Conservation (phyloP, 2,113 vertebrate species). For the Lepus europaeus region DNA sequence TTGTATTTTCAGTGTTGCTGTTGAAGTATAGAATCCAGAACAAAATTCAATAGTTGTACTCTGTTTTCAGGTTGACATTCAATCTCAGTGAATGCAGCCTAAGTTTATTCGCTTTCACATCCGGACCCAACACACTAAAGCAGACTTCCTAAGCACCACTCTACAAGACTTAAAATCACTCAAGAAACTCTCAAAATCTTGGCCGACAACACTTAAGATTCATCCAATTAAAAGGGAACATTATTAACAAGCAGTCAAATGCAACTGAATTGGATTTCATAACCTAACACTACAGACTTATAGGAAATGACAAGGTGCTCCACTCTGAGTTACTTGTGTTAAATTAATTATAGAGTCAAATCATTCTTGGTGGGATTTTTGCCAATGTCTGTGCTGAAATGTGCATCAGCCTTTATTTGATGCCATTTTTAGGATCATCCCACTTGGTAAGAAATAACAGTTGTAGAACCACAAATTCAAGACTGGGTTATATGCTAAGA, state of each 20-base stretch:
- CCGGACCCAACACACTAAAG: not conserved
- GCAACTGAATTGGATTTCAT: conserved; percentile 5
- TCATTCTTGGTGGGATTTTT: not conserved
- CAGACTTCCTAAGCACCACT: conserved; percentile 59
- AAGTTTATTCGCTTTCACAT: not conserved
- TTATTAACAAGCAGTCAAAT: conserved; percentile 35
- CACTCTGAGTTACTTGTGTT: not conserved
- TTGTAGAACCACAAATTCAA: not conserved
- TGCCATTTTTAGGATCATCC: not conserved
- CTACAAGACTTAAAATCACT: conserved; percentile 61
- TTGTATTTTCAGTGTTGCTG: not conserved
- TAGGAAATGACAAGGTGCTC: not conserved
- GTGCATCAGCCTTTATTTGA: not conserved
- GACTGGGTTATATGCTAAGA: not conserved
- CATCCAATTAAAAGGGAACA: not conserved
- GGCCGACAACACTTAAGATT: conserved; percentile 58
- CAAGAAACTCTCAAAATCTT: conserved; percentile 50
- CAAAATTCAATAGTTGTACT: not conserved
- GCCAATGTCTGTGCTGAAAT: conserved; percentile 2
- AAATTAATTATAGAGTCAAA: not conserved
- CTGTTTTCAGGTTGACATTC: conserved; percentile 11
- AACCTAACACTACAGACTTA: not conserved
- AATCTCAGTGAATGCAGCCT: not conserved
- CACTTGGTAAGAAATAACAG: not conserved
- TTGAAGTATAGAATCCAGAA: not conserved